Conservation (phyloP, 1,140 invertebrate genomes). For the Cydia splendana region DNA sequence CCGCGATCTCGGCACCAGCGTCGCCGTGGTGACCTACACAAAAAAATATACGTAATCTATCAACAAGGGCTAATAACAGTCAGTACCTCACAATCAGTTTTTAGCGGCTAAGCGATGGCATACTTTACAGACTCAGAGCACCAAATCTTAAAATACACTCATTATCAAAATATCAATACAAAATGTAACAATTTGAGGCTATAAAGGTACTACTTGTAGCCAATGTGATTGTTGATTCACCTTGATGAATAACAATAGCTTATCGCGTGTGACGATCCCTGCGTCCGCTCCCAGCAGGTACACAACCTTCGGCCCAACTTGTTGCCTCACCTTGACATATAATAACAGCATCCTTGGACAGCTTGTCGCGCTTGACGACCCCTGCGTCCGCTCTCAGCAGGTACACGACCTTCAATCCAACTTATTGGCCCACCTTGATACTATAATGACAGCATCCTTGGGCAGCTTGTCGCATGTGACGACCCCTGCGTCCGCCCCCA, state of each 20-base stretch:
- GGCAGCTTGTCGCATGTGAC: slow-evolving; percentile 82
- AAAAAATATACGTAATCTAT: not conserved
- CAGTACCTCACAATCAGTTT: too few relatives aligned
- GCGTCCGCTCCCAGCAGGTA: slow-evolving; percentile 97
- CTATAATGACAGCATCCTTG: slow-evolving; percentile 91
- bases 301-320: slow-evolving; percentile 87
- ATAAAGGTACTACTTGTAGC: too few relatives aligned
- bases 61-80: too few relatives aligned
- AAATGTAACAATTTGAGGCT: too few relatives aligned
- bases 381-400: not conserved
- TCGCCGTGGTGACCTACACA: slow-evolving; percentile 96
- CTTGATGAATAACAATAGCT: too few relatives aligned
- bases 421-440: slow-evolving; percentile 78
- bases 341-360: slow-evolving; percentile 85
- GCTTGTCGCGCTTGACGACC: slow-evolving; percentile 69
- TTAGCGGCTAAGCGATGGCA: too few relatives aligned
- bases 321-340: slow-evolving; percentile 49
- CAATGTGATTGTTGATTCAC: too few relatives aligned
- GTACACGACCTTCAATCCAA: not conserved
- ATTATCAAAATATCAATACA: too few relatives aligned
- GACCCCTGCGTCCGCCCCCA: not conserved
- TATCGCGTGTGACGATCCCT: slow-evolving; percentile 86
- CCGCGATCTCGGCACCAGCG: slow-evolving; percentile 94
- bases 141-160: too few relatives aligned
- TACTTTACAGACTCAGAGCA: too few relatives aligned